These are phyloP conservation scores for Otus scops DNA, from an alignment of 2,797 vertebrate genomes.

Conservation along the genomic window DNA sequence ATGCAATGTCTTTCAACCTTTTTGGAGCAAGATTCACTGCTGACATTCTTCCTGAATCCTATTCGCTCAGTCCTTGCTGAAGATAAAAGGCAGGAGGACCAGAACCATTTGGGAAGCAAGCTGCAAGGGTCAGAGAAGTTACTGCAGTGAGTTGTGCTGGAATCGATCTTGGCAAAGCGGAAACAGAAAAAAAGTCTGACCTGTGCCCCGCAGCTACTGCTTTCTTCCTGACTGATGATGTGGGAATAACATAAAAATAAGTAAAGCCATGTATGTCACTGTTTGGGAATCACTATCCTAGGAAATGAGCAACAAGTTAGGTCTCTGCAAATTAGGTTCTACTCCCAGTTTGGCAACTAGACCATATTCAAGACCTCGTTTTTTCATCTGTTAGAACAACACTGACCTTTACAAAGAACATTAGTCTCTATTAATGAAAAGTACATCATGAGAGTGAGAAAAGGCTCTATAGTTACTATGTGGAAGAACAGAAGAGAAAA, in stretches of 20 bases:
- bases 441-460: background rate
- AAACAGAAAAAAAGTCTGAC: background rate
- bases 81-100: background rate
- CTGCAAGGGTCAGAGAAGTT: background rate
- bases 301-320: background rate
- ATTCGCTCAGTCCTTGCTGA: background rate
- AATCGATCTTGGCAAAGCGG: background rate
- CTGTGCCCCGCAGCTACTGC: background rate
- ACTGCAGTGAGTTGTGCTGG: background rate
- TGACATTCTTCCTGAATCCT: background rate
- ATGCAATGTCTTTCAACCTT: background rate
- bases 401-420: background rate
- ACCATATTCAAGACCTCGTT: background rate
- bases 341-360: background rate
- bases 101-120: background rate
- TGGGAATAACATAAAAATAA: background rate
- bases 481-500: background rate
- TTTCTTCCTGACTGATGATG: background rate
- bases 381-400: background rate
- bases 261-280: background rate
- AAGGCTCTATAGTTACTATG: background rate
- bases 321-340: background rate
- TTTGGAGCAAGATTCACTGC: background rate
- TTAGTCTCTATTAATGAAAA: background rate
- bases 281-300: background rate